Conservation (phyloP, 2,113 vertebrate genomes). For the Tachycineta bicolor region DNA sequence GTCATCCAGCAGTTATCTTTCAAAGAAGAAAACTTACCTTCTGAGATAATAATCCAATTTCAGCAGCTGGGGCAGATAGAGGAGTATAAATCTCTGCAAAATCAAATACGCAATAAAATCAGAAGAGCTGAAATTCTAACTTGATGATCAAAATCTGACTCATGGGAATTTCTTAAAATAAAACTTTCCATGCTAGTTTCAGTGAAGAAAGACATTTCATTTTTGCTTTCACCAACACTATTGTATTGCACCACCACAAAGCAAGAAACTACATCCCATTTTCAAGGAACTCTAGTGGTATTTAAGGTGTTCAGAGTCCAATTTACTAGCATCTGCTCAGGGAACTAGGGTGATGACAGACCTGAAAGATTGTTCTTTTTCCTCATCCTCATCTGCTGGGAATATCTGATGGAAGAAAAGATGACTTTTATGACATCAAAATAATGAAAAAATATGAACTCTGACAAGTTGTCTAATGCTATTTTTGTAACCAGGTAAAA, state of each 20-base stretch:
- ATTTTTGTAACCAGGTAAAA: background rate
- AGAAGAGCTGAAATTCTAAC: background rate
- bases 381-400: background rate
- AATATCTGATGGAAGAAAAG: background rate
- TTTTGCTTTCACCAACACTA: background rate
- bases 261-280: background rate
- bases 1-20: background rate
- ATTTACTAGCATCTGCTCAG: background rate
- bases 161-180: background rate
- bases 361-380: background rate
- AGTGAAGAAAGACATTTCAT: background rate
- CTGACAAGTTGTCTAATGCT: background rate
- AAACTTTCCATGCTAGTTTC: background rate
- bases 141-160: background rate
- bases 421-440: background rate
- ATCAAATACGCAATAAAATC: constrained; percentile 2
- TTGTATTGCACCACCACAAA: background rate
- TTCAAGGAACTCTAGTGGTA: background rate
- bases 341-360: background rate
- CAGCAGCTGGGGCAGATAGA: background rate
- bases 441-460: constrained; percentile 2
- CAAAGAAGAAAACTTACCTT: background rate
- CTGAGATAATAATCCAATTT: background rate
- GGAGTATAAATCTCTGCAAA: background rate
- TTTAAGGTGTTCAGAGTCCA: background rate